Base-by-base conservation (phyloP, 2,888 invertebrate species). In the Standfussiana lucernea region DNA sequence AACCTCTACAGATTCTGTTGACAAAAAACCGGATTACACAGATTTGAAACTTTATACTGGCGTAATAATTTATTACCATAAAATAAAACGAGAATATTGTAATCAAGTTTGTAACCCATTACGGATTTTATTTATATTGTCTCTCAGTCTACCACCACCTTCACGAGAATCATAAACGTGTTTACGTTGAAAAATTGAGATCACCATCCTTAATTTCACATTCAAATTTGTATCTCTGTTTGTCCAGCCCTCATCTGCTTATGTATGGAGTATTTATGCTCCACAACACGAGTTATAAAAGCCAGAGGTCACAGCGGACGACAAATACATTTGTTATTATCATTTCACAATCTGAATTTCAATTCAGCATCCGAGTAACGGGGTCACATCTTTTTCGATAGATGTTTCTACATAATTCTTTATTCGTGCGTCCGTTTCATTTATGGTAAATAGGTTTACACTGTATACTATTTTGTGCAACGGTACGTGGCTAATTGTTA, bases 271-370 rank as follows among this genome's bases (percentile, higher is more conserved):
- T 89, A 87, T 92, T 94, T 93, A 95, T 94, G 87, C 92, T 89
- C 89, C 89, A 90, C 92, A 92, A 90, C 91, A 87, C 85, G 89
- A 86, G 91, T 90, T 93, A 92, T 92, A 91, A 92, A 91, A 92
- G 88, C 84, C 93, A 92, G 95, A 95, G 96, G 96, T 95, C 95
- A 92, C 86, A 84, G 82, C 92, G 93, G 92, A 94, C 95, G 94
- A 93, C 92, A 93, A 93, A 94, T 92, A 93, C 89, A 95, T 95
- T 94, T 94, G 93, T 93, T 95, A 95, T 94, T 95, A 94, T 94
- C 92, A 95, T 95, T 94, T 91, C 90, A 87, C 87, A 90, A 96
- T 96, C 92, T 96, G 93, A 95, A 96, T 94, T 96, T 96, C 95
- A 95, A 96, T 95, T 91, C 89, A 89, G 89, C 90, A 91, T 91